Percentiles rank a stretch among this genome's conserved stretches.
These are phyloP conservation scores for Stenchaetothrips biformis DNA, from an alignment of 2,888 invertebrate genomes.

Conservation along the genomic window DNA sequence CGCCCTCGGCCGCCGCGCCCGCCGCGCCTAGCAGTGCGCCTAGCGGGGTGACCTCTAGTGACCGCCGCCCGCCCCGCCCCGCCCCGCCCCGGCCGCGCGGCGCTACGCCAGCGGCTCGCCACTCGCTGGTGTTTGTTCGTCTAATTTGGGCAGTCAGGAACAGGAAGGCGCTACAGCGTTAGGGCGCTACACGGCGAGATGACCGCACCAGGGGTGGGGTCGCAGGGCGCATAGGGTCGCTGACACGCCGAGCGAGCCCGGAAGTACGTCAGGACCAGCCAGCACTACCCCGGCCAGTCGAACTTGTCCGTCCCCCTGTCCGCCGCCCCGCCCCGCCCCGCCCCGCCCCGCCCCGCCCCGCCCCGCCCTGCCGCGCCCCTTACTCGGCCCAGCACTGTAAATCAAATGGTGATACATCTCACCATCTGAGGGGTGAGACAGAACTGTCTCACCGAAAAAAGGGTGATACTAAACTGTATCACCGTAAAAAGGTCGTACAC, in stretches of 20 bases:
- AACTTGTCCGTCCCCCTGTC: not conserved
- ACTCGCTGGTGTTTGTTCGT: conserved; percentile 4
- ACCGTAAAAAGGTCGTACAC: too few relatives aligned
- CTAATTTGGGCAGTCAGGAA: conserved; percentile 10
- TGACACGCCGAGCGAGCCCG: not conserved
- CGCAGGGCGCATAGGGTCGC: not conserved
- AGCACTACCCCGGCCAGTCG: not conserved
- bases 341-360: not conserved
- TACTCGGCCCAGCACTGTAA: not conserved
- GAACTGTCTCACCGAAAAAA: too few relatives aligned
- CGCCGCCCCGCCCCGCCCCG: not conserved
- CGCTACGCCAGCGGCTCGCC: not conserved
- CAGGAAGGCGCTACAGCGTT: not conserved
- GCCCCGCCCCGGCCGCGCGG: not conserved
- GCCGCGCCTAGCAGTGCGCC: not conserved
- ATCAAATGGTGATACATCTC: too few relatives aligned
- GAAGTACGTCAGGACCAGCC: conserved; percentile 14
- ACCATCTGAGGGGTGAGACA: too few relatives aligned
- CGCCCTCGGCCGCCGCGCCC: not conserved
- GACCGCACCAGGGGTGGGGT: too few relatives aligned
- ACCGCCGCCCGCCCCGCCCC: not conserved
- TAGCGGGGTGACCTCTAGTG: too few relatives aligned
- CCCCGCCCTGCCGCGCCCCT: not conserved
- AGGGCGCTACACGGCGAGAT: not conserved
- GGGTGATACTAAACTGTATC: too few relatives aligned